Evolutionary conservation across 1,140 invertebrate genomes (phyloP), one percentile per base, ranked within the genome.

Genomic region (Drosophila watanabei): DNA sequence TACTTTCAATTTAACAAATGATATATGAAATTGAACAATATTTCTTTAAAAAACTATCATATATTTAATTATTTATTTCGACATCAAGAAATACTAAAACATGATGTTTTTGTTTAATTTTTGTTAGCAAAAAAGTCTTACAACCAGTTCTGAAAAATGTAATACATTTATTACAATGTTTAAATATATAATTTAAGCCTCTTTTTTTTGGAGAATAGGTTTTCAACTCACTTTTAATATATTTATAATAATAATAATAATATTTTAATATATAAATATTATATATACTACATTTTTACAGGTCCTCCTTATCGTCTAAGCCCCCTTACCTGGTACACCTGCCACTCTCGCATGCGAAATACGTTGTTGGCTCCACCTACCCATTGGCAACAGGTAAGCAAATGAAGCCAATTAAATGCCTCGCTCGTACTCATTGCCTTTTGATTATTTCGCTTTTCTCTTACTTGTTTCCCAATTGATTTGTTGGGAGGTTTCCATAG

Each of bases 371-470:
- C 78, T 88, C 86, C 86, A 84, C 84, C 72, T 69, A 80, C 65
- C 56, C 56, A 52, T 37, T 46, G 49, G 45, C 54, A 16, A 56
- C 20, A 56, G 54, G 54, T 35, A 56, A 35, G 52, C 57, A 65
- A 79, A 61, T 81, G 69, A 79, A 83, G 70, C 78, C 85, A 89
- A 85, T 89, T 84, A 79, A 81, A 84, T 84, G 68, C 76, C 45
- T 65, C 66, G 45, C 41, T 76, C 63, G 46, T 73, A 78, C 49
- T 73, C 62, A 68, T 77, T 73, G 75, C 43, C 58, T 71, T 73
- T 80, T 51, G 61, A 80, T 80, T 77, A 60, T 51, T 72, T 73
- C 35, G 32, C 69, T 48, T 72, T 72, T 58, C 69, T 35, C 70
- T 73, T 20, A 30, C 39, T 70, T 73, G 45, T 71, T 73, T 41